Percentiles rank a stretch among this genome's conserved stretches.
Conservation (phyloP, 23 tunicate genomes). For the Phallusia fumigata region DNA sequence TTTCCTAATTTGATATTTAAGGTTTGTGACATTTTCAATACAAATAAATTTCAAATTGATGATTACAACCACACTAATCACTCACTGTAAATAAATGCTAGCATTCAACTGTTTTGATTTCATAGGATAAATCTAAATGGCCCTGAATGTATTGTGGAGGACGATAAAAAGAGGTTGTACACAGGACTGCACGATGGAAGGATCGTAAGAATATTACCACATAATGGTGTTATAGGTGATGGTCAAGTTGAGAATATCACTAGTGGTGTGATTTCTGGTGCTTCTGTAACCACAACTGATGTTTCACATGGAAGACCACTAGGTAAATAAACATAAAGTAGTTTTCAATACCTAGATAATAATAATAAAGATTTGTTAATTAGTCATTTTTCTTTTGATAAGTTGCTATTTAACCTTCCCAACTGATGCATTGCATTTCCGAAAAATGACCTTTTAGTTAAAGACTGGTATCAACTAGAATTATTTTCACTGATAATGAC, state of each 20-base stretch:
- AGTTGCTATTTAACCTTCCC: too few relatives aligned
- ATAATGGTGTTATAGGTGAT: slow-evolving; percentile 18
- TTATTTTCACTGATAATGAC: too few relatives aligned
- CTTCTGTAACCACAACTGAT: not conserved
- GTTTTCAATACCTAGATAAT: too few relatives aligned
- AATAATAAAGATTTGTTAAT: too few relatives aligned
- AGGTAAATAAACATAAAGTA: too few relatives aligned
- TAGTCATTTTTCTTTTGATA: too few relatives aligned
- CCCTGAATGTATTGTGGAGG: slow-evolving; percentile 25
- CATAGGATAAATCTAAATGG: not conserved
- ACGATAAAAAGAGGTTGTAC: slow-evolving; percentile 9
- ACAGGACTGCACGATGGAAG: slow-evolving; percentile 23
- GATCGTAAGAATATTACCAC: slow-evolving; percentile 24
- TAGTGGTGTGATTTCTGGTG: not conserved
- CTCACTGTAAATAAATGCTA: not conserved
- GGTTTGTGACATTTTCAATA: too few relatives aligned
- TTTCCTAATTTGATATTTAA: too few relatives aligned
- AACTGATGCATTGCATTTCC: too few relatives aligned
- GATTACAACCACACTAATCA: not conserved
- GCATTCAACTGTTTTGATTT: not conserved
- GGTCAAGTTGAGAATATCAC: slow-evolving; percentile 5
- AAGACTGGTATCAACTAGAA: too few relatives aligned
- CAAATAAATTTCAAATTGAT: too few relatives aligned
- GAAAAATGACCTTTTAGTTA: too few relatives aligned
- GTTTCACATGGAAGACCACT: slow-evolving; percentile 11